Conservation (phyloP, 2,797 vertebrate species). For the Phataginus tetradactyla region DNA sequence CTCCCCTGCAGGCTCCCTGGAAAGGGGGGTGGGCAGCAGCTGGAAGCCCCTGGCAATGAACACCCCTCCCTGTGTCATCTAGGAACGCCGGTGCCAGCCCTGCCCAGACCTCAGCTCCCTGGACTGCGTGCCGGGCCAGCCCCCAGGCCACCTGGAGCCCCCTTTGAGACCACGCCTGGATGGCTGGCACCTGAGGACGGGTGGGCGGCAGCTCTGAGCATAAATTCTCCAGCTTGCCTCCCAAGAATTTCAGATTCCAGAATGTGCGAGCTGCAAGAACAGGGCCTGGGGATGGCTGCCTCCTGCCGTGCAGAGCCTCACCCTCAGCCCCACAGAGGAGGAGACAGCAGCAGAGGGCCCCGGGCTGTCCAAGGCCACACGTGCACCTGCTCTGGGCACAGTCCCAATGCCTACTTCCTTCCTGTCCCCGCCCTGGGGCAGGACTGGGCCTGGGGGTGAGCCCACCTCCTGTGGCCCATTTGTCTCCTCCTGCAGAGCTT, state of each 20-base stretch:
- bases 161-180: background rate
- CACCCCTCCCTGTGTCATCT: background rate
- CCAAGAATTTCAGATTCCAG: background rate
- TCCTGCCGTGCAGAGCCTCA: fast-evolving
- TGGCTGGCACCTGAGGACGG: fast-evolving
- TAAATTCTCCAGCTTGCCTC: background rate
- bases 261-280: fast-evolving
- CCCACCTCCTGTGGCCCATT: background rate
- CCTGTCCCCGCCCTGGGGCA: too few species aligned
- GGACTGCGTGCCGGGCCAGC: background rate
- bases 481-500: background rate
- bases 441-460: background rate
- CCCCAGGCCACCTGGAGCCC: background rate
- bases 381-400: background rate
- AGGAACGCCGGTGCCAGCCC: background rate
- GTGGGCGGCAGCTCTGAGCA: background rate
- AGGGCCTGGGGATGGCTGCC: background rate
- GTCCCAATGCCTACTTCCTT: background rate
- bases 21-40: background rate
- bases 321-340: background rate
- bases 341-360: background rate
- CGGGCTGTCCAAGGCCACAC: background rate
- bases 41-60: background rate
- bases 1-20: too few species aligned
- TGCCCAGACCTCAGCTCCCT: background rate